Percentiles rank a stretch among this genome's conserved stretches.
Conservation (phyloP, 2,113 vertebrate species). For the Zootoca vivipara region DNA sequence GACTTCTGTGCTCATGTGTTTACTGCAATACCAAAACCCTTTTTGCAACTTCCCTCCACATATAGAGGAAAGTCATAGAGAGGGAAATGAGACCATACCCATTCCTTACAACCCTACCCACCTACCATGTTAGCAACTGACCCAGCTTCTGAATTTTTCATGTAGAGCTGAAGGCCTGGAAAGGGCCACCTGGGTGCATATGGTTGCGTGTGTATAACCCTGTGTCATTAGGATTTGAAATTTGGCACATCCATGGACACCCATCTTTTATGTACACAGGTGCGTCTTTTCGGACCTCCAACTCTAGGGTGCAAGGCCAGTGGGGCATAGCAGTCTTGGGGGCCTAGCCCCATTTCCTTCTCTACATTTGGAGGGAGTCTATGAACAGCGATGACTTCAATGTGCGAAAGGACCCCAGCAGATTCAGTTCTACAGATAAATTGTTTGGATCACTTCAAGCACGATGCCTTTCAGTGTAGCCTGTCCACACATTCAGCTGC, state of each 20-base stretch:
- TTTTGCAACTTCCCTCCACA: neutral
- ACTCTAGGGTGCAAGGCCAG: too few relatives aligned
- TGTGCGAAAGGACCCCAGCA: neutral
- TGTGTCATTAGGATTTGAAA: too few relatives aligned
- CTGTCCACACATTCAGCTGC: neutral
- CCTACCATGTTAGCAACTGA: too few relatives aligned
- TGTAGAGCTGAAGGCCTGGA: too few relatives aligned
- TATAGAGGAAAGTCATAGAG: neutral
- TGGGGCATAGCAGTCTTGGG: too few relatives aligned
- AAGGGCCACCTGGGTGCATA: too few relatives aligned
- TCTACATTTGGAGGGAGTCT: too few relatives aligned
- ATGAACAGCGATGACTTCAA: neutral
- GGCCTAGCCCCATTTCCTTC: too few relatives aligned
- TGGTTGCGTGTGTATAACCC: too few relatives aligned
- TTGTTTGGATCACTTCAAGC: neutral
- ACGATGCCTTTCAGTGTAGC: neutral
- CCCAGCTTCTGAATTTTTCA: too few relatives aligned
- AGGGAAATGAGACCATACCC: neutral
- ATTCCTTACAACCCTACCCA: neutral
- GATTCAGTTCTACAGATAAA: neutral
- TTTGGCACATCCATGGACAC: too few relatives aligned
- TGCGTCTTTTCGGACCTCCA: neutral
- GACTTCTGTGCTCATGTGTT: neutral
- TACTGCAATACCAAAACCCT: neutral
- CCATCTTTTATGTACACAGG: too few relatives aligned